A percentile compares a stretch with the other conserved stretches of the same genome.
Conservation (phyloP, 2,797 vertebrate species). For the Momotus momota region DNA sequence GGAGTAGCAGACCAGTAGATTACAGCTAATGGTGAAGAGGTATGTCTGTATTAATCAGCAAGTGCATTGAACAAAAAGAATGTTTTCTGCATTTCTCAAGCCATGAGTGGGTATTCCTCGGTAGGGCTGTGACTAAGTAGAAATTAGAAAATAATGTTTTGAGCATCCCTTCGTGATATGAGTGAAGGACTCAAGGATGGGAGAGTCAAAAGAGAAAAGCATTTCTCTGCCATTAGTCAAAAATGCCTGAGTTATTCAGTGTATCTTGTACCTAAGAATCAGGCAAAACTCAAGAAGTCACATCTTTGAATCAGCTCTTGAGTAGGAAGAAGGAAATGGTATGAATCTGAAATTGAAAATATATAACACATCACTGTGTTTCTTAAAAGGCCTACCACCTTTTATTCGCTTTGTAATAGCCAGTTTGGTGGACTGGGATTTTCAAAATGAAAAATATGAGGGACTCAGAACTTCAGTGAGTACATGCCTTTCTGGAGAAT, state of each 20-base stretch:
- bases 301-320: neutral
- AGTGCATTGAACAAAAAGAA: neutral
- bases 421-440: neutral
- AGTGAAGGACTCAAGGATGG: neutral
- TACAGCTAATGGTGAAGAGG: neutral
- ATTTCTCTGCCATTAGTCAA: neutral
- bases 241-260: rapidly evolving
- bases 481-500: neutral
- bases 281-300: neutral
- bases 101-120: neutral
- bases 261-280: neutral
- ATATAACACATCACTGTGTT: rapidly evolving
- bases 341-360: neutral
- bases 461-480: neutral
- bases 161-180: neutral
- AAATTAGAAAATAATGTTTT: neutral
- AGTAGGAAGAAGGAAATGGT: neutral
- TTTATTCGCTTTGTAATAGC: neutral
- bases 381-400: neutral
- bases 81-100: neutral
- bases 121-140: neutral
- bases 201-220: rapidly evolving
- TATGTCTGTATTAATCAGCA: neutral
- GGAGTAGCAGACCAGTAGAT: neutral
- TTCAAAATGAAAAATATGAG: neutral